Evolutionary conservation across 2,888 invertebrate species (phyloP), one percentile per base, ranked within the genome.

Genomic region (Prosopocoilus inquinatus): DNA sequence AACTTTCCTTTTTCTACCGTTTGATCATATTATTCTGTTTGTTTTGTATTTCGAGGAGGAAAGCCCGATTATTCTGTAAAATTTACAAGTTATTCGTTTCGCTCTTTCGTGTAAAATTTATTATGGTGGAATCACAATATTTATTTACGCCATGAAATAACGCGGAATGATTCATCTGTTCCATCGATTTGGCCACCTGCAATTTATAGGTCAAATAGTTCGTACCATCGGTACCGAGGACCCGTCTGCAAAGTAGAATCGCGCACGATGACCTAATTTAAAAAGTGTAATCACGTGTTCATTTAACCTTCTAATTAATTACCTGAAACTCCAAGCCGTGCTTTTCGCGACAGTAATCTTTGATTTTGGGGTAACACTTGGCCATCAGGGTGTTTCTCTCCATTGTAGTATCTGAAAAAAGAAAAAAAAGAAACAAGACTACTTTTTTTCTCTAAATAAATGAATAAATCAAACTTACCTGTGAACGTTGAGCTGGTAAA

Each of bases 401-500:
- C 88, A 96, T 90, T 0, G 96, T 94, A 0, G 97, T 98, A 73
- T 98, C 98, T 96, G 75, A 38, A 65, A 61, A 47, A 50, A 47
- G 53, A 44, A 16, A 36, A 20, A 45, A 47, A 34, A 38, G 50
- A 50, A 39, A 41, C 47, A 16, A 16, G 49, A 39, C 36, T 35
- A 46, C 39, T 43, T 55, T 34, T n/a, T n/a, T n/a, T n/a, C n/a
- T n/a, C n/a, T n/a, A n/a, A n/a, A 9, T 28, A n/a, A 15, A 12
- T 32, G 34, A 35, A 32, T 33, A 39, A 11, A 3, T 7, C 34
- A 56, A 52, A 48, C 65, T 77, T 79, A 95, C 96, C 97, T 70
- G 98, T 98, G 71, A 98, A 98, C 0, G 98, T 98, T 1, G 97
- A 98, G 72, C 96, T 96, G 58, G 96, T 97, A 75, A 98, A 98